These are phyloP conservation scores for Myiothlypis coronata DNA, from an alignment of 2,797 vertebrate genomes.

Conservation along the genomic window DNA sequence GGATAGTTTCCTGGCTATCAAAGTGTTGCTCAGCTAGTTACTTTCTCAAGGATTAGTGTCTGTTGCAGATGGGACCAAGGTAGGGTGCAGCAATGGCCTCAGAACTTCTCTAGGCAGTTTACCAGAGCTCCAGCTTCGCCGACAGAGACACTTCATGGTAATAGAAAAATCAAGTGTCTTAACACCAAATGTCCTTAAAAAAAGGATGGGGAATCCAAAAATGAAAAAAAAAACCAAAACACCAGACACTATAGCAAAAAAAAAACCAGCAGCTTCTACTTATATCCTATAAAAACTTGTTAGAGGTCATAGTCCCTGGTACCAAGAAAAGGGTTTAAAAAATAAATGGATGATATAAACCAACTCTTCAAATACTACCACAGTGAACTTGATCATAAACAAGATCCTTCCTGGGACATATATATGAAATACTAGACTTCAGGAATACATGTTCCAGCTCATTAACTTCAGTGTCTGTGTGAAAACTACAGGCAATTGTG, in stretches of 20 bases:
- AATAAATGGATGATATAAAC: background rate
- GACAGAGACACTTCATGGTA: background rate
- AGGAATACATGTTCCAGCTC: background rate
- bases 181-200: background rate
- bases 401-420: background rate
- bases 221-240: accelerated
- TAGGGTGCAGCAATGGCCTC: background rate
- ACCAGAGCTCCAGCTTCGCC: background rate
- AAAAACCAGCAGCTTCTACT: background rate
- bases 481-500: background rate
- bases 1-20: background rate
- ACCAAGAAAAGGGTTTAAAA: background rate
- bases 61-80: background rate
- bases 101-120: background rate
- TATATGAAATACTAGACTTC: background rate
- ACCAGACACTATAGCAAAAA: background rate
- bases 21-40: background rate
- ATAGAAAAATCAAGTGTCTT: background rate
- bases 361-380: background rate
- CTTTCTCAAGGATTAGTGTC: background rate
- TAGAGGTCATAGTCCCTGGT: background rate
- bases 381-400: background rate
- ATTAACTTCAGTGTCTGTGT: background rate
- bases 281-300: background rate
- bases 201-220: background rate